phyloP scores from a whole-genome alignment of 2,113 vertebrate species.

The Thunnus maccoyii region DNA sequence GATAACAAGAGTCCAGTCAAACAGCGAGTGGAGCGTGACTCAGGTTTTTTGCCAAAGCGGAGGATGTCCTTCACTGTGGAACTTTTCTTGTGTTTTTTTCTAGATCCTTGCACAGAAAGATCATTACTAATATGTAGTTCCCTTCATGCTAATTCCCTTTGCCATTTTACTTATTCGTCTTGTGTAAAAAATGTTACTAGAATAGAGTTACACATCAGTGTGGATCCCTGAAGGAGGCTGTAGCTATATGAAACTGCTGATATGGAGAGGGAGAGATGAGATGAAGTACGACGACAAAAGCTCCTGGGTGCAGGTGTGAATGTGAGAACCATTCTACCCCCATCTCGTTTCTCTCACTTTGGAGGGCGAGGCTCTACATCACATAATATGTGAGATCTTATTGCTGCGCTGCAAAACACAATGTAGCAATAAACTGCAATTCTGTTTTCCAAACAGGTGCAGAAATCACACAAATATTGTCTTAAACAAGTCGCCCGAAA shows the following conservation, averaged over 20 bases:
- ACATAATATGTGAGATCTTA: slow-evolving; percentile 23
- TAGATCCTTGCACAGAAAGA: slow-evolving; percentile 8
- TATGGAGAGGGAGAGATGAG: slow-evolving; percentile 51
- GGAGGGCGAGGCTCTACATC: slow-evolving; percentile 10
- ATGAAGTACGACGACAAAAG: slow-evolving; percentile 41
- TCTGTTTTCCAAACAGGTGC: slow-evolving; percentile 38
- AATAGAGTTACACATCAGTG: slow-evolving; percentile 9
- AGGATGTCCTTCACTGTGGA: slow-evolving; percentile 54
- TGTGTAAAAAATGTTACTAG: slow-evolving; percentile 19
- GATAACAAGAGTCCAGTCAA: slow-evolving; percentile 60
- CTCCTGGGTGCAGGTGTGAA: slow-evolving; percentile 50
- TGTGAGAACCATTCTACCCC: slow-evolving; percentile 30
- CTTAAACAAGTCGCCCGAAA: slow-evolving; percentile 23
- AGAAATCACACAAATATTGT: slow-evolving; percentile 10
- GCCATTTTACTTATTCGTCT: neutral
- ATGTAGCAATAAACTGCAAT: slow-evolving; percentile 19
- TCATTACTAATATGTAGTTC: slow-evolving; percentile 3
- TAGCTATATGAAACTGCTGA: slow-evolving; percentile 75
- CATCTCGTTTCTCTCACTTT: slow-evolving; percentile 23
- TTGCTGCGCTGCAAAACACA: slow-evolving; percentile 39
- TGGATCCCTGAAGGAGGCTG: slow-evolving; percentile 47
- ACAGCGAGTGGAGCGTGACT: slow-evolving; percentile 56
- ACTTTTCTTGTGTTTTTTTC: slow-evolving; percentile 22
- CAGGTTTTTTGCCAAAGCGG: slow-evolving; percentile 34
- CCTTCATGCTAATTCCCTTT: slow-evolving; percentile 1